Conservation (phyloP, 2,888 invertebrate genomes). For the Pelosia muscerda region DNA sequence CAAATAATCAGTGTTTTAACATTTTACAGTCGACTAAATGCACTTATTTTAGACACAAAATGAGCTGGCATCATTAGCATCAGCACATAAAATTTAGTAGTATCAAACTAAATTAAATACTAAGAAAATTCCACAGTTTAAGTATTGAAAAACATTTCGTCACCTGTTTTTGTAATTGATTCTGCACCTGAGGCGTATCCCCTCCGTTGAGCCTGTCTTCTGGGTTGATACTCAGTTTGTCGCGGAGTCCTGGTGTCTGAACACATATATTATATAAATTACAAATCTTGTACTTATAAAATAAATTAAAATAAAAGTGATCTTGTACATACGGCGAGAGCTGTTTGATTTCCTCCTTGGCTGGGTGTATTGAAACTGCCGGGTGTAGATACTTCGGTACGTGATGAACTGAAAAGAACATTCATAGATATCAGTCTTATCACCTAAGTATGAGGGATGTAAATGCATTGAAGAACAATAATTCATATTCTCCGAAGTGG, state of each 20-base stretch:
- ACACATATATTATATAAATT: constrained; percentile 6
- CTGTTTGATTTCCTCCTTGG: constrained; percentile 63
- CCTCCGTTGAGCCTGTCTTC: constrained; percentile 92
- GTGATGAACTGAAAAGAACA: constrained; percentile 83
- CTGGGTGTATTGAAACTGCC: constrained; percentile 88
- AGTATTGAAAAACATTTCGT: neutral
- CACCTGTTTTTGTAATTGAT: constrained; percentile 90
- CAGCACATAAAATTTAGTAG: too few relatives aligned
- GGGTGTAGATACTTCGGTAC: constrained; percentile 88
- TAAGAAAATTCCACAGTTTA: neutral
- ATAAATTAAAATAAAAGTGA: neutral
- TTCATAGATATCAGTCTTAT: neutral
- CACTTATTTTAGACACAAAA: too few relatives aligned
- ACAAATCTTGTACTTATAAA: neutral
- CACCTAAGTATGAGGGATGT: neutral
- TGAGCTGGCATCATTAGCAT: too few relatives aligned
- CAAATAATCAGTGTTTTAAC: too few relatives aligned
- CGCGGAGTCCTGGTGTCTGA: constrained; percentile 92
- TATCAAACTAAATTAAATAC: too few relatives aligned
- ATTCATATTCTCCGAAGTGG: too few relatives aligned
- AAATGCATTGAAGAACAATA: too few relatives aligned
- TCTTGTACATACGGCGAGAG: constrained; percentile 61
- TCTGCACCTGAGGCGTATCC: constrained; percentile 90
- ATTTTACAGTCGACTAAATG: too few relatives aligned
- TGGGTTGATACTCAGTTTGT: constrained; percentile 97